Conservation (phyloP, 2,113 vertebrate genomes). For the Notarius quadriscutis region DNA sequence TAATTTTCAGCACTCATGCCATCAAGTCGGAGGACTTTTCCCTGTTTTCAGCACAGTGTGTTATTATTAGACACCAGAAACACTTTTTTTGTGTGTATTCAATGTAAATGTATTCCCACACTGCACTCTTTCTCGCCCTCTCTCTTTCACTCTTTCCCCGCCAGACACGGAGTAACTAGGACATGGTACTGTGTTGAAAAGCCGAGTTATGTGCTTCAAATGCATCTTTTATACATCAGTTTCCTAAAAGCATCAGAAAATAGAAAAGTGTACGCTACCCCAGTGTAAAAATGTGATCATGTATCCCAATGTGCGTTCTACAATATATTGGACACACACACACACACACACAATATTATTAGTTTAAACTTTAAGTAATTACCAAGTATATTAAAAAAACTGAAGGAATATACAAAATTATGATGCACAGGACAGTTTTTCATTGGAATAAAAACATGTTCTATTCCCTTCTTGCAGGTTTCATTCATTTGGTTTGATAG, state of each 20-base stretch:
- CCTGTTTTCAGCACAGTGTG: neutral
- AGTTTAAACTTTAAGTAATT: neutral
- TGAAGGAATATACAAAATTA: neutral
- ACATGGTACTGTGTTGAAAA: neutral
- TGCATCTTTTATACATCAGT: slow-evolving; percentile 5
- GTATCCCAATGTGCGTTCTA: neutral
- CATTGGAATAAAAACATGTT: no score
- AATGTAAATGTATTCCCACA: slow-evolving; percentile 3
- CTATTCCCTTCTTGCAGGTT: no score
- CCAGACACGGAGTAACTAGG: slow-evolving; percentile 3
- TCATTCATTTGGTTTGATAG: no score
- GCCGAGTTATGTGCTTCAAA: neutral
- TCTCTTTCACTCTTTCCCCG: neutral
- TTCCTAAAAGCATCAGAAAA: slow-evolving; percentile 5
- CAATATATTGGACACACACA: neutral
- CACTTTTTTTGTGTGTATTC: neutral
- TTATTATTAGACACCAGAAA: neutral
- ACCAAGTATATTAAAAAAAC: neutral
- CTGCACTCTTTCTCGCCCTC: neutral
- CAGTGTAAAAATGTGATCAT: neutral
- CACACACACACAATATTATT: neutral
- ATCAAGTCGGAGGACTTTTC: neutral
- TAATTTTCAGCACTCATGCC: neutral
- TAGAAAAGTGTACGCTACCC: neutral
- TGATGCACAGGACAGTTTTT: no score